phyloP scores from a whole-genome alignment of 1,140 invertebrate genomes.

The Zaprionus camerounensis region DNA sequence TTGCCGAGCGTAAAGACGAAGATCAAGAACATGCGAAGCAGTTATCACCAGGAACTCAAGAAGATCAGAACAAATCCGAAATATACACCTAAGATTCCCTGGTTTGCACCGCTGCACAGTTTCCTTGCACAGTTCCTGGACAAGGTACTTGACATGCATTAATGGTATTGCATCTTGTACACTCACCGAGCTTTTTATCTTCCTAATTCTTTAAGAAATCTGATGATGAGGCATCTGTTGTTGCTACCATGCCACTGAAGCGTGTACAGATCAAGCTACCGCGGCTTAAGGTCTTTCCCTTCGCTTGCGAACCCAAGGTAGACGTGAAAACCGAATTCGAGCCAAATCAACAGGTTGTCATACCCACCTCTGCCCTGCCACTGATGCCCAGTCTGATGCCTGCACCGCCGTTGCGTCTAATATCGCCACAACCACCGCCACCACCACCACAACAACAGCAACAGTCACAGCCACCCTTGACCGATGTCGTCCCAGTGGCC shows the following conservation, averaged over 20 bases:
- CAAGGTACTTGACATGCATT: constrained; percentile 37
- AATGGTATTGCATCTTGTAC: background rate
- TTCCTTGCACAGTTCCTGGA: constrained; percentile 52
- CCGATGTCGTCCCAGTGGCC: background rate
- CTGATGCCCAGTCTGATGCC: constrained; percentile 1
- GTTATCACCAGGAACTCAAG: constrained; percentile 62
- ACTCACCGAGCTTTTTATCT: background rate
- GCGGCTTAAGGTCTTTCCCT: constrained; percentile 37
- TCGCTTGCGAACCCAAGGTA: background rate
- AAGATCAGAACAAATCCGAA: constrained; percentile 52
- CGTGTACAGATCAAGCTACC: constrained; percentile 57
- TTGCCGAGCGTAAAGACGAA: constrained; percentile 58
- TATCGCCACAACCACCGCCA: background rate
- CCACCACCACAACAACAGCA: background rate
- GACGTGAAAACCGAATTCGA: constrained; percentile 55
- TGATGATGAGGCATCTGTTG: background rate
- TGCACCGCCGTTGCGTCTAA: constrained; percentile 21
- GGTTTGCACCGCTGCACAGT: constrained; percentile 59
- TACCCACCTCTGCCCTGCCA: background rate
- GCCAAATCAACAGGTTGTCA: constrained; percentile 33
- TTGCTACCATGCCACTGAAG: constrained; percentile 21
- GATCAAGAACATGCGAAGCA: constrained; percentile 63
- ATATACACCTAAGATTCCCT: constrained; percentile 53
- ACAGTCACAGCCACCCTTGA: background rate
- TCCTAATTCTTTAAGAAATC: background rate